Conservation (phyloP, 2,797 vertebrate genomes). For the Phoebastria nigripes region DNA sequence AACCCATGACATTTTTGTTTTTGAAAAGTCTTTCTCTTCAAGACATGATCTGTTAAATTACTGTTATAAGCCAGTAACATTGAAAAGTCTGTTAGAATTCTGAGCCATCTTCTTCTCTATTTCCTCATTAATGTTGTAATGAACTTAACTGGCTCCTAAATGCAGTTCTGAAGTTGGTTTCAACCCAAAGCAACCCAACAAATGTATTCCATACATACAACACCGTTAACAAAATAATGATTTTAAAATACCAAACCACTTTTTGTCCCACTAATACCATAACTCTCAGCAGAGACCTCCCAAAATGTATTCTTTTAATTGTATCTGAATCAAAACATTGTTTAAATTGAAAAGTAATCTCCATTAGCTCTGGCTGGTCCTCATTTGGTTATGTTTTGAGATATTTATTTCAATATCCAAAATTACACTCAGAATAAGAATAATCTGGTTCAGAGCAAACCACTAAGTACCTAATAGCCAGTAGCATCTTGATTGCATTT, state of each 20-base stretch:
- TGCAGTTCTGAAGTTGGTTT: not conserved
- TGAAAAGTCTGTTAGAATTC: not conserved
- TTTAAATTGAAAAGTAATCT: not conserved
- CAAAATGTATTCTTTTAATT: not conserved
- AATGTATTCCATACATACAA: not conserved
- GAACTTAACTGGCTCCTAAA: not conserved
- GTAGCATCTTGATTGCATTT: not conserved
- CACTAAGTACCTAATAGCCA: not conserved
- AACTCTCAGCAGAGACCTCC: not conserved
- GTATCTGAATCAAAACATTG: not conserved
- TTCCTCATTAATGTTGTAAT: not conserved
- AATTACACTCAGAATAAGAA: not conserved
- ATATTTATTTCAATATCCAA: not conserved
- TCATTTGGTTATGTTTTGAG: not conserved
- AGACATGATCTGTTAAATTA: not conserved
- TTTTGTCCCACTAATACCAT: not conserved
- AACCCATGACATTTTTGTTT: not conserved
- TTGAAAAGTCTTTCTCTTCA: not conserved
- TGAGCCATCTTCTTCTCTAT: not conserved
- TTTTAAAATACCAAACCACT: not conserved
- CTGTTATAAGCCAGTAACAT: not conserved
- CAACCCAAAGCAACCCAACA: not conserved
- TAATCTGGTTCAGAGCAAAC: not conserved
- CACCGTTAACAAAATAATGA: not conserved
- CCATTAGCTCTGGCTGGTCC: not conserved